Evolutionary conservation across 2,888 invertebrate genomes (phyloP).

Genomic region (Phaedon cochleariae): DNA sequence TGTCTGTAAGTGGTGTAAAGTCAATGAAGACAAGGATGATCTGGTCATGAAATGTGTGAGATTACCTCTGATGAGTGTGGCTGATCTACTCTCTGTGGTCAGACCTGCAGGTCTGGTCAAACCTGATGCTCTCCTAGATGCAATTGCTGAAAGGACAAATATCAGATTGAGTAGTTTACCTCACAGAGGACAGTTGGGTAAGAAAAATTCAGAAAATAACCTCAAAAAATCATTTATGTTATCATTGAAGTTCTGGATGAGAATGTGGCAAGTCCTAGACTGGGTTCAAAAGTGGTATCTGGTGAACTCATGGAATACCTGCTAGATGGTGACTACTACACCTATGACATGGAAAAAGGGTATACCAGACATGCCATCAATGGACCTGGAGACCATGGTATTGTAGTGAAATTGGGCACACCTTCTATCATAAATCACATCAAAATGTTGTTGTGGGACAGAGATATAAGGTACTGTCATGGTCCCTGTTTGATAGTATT

Average conservation of each 20-base stretch:
- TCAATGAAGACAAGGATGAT: slow-evolving; percentile 69
- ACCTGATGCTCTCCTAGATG: slow-evolving; percentile 92
- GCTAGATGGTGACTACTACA: slow-evolving; percentile 86
- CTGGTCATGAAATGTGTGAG: slow-evolving; percentile 71
- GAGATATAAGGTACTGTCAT: slow-evolving; percentile 75
- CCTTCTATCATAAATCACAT: slow-evolving; percentile 94
- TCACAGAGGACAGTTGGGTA: slow-evolving; percentile 84
- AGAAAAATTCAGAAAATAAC: slow-evolving; percentile 58
- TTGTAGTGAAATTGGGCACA: slow-evolving; percentile 83
- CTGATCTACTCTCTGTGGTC: slow-evolving; percentile 88
- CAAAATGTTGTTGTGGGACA: slow-evolving; percentile 92
- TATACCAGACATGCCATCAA: slow-evolving; percentile 67
- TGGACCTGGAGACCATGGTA: slow-evolving; percentile 74
- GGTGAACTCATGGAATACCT: slow-evolving; percentile 91
- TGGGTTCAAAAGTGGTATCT: slow-evolving; percentile 85
- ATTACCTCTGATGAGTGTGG: slow-evolving; percentile 86
- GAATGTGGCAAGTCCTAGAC: slow-evolving; percentile 86
- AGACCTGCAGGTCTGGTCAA: slow-evolving; percentile 87
- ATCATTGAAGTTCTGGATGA: slow-evolving; percentile 84
- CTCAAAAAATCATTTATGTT: too few relatives aligned
- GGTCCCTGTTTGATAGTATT: neutral
- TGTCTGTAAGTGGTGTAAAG: slow-evolving; percentile 85
- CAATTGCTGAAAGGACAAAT: slow-evolving; percentile 87
- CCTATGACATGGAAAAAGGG: slow-evolving; percentile 93
- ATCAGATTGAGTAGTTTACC: slow-evolving; percentile 80